Evolutionary conservation across 2,888 invertebrate genomes (phyloP).

Genomic region (Matsumyia berberina): DNA sequence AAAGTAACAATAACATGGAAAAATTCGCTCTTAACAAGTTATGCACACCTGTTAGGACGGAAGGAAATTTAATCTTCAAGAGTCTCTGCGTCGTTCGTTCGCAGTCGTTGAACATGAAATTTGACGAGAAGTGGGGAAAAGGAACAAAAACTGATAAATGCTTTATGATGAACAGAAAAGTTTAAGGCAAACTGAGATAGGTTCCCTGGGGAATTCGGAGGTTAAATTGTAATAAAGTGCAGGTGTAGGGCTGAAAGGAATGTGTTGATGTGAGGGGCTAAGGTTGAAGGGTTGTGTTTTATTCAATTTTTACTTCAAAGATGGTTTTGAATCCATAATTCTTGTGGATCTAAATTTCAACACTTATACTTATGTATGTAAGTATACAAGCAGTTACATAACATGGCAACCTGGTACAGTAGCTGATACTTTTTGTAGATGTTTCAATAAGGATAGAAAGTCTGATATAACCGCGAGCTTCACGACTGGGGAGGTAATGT

Average conservation of each 20-base stretch:
- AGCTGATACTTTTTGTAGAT: no score
- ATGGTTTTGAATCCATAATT: not conserved
- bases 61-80: slow-evolving; percentile 7
- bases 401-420: no score
- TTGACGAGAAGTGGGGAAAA: not conserved
- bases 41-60: slow-evolving; percentile 63
- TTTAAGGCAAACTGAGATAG: slow-evolving; percentile 30
- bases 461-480: no score
- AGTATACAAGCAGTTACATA: no score
- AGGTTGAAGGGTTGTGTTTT: slow-evolving; percentile 6
- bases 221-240: not conserved
- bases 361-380: no score
- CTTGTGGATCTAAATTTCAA: not conserved
- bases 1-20: slow-evolving; percentile 56
- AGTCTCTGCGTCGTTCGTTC: not conserved
- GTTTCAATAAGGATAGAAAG: no score
- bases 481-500: no score
- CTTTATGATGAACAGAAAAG: slow-evolving; percentile 44
- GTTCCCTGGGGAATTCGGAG: slow-evolving; percentile 12
- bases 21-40: slow-evolving; percentile 47
- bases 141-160: slow-evolving; percentile 26
- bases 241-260: not conserved
- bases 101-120: not conserved
- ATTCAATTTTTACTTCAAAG: slow-evolving; percentile 22
- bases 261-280: not conserved